Base-by-base conservation (phyloP, 2,888 invertebrate species). In the Conus canariensis region DNA sequence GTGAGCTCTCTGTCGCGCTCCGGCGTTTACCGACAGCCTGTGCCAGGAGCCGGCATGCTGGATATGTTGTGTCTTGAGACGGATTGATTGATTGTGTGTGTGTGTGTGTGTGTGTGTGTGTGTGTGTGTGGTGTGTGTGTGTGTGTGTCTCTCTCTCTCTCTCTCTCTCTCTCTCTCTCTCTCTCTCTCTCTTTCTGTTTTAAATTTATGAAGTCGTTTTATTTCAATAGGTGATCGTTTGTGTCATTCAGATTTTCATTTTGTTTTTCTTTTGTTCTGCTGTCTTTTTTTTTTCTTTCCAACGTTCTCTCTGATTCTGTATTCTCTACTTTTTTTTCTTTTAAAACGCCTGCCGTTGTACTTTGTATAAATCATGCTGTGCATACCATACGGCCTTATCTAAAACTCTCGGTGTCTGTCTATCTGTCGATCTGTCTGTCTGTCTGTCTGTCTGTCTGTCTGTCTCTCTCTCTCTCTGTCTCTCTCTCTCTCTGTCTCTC, bases 121-220 rank as follows among this genome's bases (percentile, higher is more conserved):
- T 22, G 16, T 74, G n/a, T 74, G 14, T 74, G n/a, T 74, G 14
- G 14, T 74, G n/a, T 74, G 14, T 74, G 14, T 74, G n/a, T 77
- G 1, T 77, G 16, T 77, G 14, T 77, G 16, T 77, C 16, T 22
- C 74, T 30, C 80, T 3, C 80, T 30, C 25, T 80, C 80, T 80
- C 80, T 30, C 80, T 25, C 30, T 80, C 80, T 80, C 80, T 80
- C 30, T 80, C 80, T 77, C 74, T 77, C 74, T 77, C 74, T 77
- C 80, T 80, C 30, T 25, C 80, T 80, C 80, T 30, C 74, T 77
- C 74, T 83, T 6, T 56, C 58, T 45, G 7, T 7, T 30, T 30
- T 74, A 9, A 1, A 74, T n/a, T 74, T 74, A 74, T 74, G n/a
- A 19, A 19, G 8, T 74, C n/a, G 22, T 10, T 19, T 64, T 64